phyloP scores from a whole-genome alignment of 2,797 vertebrate species.

The Anisognathus igniventris region DNA sequence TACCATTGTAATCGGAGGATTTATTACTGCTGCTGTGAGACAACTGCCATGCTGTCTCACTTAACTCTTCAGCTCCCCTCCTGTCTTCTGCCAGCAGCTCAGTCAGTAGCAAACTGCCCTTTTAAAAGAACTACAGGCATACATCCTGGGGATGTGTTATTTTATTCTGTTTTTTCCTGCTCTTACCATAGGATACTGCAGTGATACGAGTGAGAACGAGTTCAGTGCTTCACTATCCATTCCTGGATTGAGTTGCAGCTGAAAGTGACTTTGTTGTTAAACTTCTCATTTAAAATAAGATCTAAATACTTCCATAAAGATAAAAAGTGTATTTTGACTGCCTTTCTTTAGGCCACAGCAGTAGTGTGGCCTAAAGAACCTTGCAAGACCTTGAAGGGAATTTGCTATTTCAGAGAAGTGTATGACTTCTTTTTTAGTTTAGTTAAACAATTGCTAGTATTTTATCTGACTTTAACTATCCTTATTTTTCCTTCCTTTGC shows the following conservation, averaged over 20 bases:
- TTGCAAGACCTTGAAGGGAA: not conserved
- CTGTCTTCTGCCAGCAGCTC: not conserved
- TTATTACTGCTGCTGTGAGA: conserved; percentile 33
- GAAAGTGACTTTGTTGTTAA: not conserved
- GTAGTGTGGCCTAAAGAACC: not conserved
- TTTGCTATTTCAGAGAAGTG: not conserved
- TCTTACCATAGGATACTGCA: not conserved
- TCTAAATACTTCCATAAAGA: not conserved
- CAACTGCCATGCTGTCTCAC: not conserved
- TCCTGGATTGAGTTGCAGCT: not conserved
- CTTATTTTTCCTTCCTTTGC: not conserved
- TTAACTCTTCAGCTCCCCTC: conserved; percentile 28
- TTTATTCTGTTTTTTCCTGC: not conserved
- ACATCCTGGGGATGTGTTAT: not conserved
- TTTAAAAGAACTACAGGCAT: not conserved
- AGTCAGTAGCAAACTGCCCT: not conserved
- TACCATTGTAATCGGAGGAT: conserved; percentile 23
- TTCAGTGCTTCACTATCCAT: not conserved
- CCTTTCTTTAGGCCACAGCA: not conserved
- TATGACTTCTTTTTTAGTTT: not conserved
- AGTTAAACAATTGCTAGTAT: not conserved
- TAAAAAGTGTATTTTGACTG: not conserved
- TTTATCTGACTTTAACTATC: not conserved
- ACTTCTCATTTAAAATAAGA: not conserved
- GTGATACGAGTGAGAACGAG: not conserved